Evolutionary conservation across 2,797 vertebrate genomes (phyloP).

Genomic region (Crypturellus tataupa): DNA sequence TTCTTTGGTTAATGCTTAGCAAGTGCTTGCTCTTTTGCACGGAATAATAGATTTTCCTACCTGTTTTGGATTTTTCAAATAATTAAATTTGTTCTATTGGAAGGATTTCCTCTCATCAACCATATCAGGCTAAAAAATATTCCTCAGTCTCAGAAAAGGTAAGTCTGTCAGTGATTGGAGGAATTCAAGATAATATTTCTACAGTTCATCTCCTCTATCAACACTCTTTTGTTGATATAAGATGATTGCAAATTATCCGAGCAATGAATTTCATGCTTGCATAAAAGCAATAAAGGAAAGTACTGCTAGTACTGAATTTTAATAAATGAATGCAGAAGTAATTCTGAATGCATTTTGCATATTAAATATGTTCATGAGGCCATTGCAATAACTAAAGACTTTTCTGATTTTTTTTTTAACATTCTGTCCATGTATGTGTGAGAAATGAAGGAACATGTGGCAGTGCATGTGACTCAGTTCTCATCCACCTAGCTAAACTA

Average conservation of each 20-base stretch:
- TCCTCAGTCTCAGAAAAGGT: not conserved
- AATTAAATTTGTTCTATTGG: not conserved
- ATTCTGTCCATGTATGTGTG: not conserved
- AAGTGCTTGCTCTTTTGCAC: not conserved
- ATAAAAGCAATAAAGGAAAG: slow-evolving; percentile 4
- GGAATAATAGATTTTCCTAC: not conserved
- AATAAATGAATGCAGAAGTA: slow-evolving; percentile 2
- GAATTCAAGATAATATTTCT: not conserved
- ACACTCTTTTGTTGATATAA: not conserved
- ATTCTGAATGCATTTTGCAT: not conserved
- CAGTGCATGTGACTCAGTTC: not conserved
- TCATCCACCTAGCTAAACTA: not conserved
- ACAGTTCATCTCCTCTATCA: not conserved
- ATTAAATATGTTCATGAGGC: not conserved
- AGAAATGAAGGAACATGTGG: not conserved
- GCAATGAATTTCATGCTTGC: not conserved
- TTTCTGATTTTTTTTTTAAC: not conserved
- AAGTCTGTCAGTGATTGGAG: slow-evolving; percentile 1
- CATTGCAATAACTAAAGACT: not conserved
- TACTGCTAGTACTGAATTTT: not conserved
- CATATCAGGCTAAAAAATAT: not conserved
- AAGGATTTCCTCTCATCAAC: not conserved
- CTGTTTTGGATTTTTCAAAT: not conserved
- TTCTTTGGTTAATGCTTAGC: not conserved
- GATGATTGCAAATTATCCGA: not conserved